Conservation (phyloP, 2,113 vertebrate species). For the Cinclus cinclus region DNA sequence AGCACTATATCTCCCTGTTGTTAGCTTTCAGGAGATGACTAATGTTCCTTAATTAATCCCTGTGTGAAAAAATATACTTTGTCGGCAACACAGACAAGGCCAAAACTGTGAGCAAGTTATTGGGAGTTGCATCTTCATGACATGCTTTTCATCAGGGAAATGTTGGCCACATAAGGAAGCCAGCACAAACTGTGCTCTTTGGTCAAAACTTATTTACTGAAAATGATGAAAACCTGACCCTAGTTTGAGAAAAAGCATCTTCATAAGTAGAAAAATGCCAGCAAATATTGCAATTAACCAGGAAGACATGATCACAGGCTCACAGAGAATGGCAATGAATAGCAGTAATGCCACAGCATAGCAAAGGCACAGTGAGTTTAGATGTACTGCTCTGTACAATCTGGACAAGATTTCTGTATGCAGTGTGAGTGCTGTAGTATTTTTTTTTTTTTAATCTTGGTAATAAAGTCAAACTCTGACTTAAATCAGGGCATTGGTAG, state of each 20-base stretch:
- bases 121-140: neutral
- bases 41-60: constrained; percentile 41
- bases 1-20: neutral
- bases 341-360: neutral
- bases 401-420: neutral
- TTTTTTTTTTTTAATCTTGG: neutral
- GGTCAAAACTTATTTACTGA: neutral
- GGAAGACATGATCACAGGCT: neutral
- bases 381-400: neutral
- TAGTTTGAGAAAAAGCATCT: neutral
- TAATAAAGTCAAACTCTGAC: neutral
- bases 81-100: neutral
- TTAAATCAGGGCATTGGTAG: neutral
- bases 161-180: neutral
- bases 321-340: neutral
- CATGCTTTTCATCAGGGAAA: neutral
- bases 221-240: neutral
- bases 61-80: constrained; percentile 19
- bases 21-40: constrained; percentile 16
- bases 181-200: neutral
- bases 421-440: neutral
- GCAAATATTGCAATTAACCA: neutral
- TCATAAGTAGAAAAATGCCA: neutral
- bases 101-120: neutral
- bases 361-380: neutral